Conservation (phyloP, 2,797 vertebrate genomes). For the Catharus ustulatus region DNA sequence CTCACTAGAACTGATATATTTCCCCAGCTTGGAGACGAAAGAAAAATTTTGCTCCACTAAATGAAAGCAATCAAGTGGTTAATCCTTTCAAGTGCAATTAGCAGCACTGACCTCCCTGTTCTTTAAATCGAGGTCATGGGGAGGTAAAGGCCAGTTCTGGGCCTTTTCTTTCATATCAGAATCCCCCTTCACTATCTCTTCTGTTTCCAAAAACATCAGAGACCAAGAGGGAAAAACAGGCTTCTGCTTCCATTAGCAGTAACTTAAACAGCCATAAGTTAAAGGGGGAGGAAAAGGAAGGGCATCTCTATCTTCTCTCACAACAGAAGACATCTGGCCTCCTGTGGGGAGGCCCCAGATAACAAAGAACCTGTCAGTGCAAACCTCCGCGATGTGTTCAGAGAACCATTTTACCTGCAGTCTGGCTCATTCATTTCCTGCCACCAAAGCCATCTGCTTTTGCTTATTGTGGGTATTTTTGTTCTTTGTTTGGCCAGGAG, state of each 20-base stretch:
- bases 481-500: slow-evolving; percentile 53
- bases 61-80: slow-evolving; percentile 39
- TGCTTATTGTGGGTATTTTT: slow-evolving; percentile 62
- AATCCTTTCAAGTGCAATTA: slow-evolving; percentile 65
- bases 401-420: slow-evolving; percentile 64
- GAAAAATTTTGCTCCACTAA: not conserved
- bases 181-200: slow-evolving; percentile 28
- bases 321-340: slow-evolving; percentile 64
- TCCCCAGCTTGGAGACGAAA: slow-evolving; percentile 5
- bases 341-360: slow-evolving; percentile 53
- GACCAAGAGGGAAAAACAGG: slow-evolving; percentile 37
- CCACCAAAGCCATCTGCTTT: slow-evolving; percentile 67
- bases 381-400: slow-evolving; percentile 18
- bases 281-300: slow-evolving; percentile 65
- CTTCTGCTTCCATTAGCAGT: slow-evolving; percentile 64
- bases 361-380: slow-evolving; percentile 67
- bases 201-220: slow-evolving; percentile 58
- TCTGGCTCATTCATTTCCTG: slow-evolving; percentile 63
- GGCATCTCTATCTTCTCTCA: slow-evolving; percentile 59
- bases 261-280: slow-evolving; percentile 69
- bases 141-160: slow-evolving; percentile 54
- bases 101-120: slow-evolving; percentile 30
- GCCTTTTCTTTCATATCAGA: slow-evolving; percentile 44
- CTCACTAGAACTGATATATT: not conserved
- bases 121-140: slow-evolving; percentile 45